These are phyloP conservation scores for Crocodylus rhombifer DNA, from an alignment of 2,797 vertebrate genomes.

Conservation along the genomic window DNA sequence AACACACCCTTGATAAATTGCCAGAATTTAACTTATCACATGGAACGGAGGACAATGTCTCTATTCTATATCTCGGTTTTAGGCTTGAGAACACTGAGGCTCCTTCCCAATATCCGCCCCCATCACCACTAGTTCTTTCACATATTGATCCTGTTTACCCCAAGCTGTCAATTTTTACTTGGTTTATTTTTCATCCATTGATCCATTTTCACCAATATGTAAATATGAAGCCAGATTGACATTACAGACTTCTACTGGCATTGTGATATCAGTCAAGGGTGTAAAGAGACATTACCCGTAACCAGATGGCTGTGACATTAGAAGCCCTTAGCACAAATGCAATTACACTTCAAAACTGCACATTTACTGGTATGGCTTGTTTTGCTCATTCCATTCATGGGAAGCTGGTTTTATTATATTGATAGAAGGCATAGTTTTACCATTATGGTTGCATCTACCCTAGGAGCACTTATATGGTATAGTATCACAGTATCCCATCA, in stretches of 20 bases:
- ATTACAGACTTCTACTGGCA: too few relatives aligned
- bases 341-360: neutral
- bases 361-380: neutral
- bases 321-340: neutral
- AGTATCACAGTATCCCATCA: neutral
- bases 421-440: rapidly evolving
- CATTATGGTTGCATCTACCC: neutral
- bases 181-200: neutral
- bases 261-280: too few relatives aligned
- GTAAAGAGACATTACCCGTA: too few relatives aligned
- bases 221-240: neutral
- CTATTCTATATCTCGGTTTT: neutral
- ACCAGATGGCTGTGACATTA: neutral
- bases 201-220: neutral
- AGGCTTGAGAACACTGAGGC: neutral
- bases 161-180: neutral
- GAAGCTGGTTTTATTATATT: neutral
- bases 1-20: neutral
- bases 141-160: neutral
- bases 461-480: neutral
- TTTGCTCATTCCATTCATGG: neutral
- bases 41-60: neutral
- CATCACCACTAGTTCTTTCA: neutral
- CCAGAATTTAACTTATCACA: neutral
- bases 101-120: neutral